These are phyloP conservation scores for Drosophila ohnishii DNA, from an alignment of 1,140 invertebrate species.

Conservation along the genomic window DNA sequence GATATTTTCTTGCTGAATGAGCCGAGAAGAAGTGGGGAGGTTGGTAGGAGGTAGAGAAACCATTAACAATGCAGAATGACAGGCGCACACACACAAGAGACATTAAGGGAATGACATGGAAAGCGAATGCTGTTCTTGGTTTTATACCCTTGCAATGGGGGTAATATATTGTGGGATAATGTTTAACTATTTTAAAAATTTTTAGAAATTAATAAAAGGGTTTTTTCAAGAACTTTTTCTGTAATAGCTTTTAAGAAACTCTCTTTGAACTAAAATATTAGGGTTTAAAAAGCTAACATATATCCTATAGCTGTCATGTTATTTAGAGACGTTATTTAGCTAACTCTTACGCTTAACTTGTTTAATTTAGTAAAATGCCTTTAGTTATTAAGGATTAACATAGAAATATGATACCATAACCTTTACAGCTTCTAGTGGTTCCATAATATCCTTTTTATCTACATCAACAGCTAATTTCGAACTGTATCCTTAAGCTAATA, in stretches of 20 bases:
- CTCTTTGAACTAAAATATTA: neutral
- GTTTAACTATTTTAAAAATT: neutral
- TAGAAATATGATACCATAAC: no score
- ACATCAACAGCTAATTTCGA: neutral
- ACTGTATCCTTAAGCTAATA: neutral
- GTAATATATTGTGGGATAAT: no score
- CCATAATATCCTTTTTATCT: neutral
- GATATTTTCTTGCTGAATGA: constrained; percentile 79
- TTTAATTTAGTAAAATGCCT: neutral
- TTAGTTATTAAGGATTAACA: no score
- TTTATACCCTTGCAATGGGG: constrained; percentile 14
- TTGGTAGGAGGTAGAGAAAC: constrained; percentile 53
- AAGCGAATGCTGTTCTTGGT: constrained; percentile 17
- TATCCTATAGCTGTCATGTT: neutral
- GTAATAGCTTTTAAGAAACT: neutral
- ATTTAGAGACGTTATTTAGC: no score
- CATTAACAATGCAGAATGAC: constrained; percentile 60
- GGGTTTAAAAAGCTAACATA: no score
- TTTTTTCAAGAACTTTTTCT: neutral
- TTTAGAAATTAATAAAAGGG: neutral
- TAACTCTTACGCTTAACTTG: neutral
- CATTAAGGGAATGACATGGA: constrained; percentile 17
- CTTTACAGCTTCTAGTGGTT: neutral
- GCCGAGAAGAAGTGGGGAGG: constrained; percentile 57
- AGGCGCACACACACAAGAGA: constrained; percentile 18